Conservation (phyloP, 2,113 vertebrate species). For the Tachycineta bicolor region DNA sequence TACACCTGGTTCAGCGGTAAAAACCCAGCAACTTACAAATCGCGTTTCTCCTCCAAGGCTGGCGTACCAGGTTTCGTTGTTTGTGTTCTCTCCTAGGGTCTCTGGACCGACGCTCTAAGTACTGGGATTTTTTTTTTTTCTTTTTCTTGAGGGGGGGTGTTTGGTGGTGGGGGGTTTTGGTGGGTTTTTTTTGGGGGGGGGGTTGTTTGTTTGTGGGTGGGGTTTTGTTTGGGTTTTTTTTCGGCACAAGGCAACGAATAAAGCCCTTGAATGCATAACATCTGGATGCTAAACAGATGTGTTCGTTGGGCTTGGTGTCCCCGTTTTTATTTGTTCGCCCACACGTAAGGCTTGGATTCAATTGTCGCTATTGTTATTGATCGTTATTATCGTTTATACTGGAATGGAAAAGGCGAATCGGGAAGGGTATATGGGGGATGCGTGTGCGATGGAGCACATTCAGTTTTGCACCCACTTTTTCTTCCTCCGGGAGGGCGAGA, state of each 20-base stretch:
- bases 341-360: not conserved
- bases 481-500: not conserved
- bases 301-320: not conserved
- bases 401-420: not conserved
- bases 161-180: too few species aligned
- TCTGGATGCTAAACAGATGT: constrained; percentile 21
- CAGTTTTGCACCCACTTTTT: not conserved
- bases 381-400: constrained; percentile 21
- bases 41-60: constrained; percentile 38
- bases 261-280: constrained; percentile 31
- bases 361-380: not conserved
- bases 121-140: not conserved
- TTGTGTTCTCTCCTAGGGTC: constrained; percentile 10
- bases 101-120: not conserved
- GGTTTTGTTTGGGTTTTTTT: not conserved
- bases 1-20: constrained; percentile 53
- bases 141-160: not conserved
- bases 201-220: not conserved
- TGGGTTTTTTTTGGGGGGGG: too few species aligned
- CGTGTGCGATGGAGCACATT: not conserved
- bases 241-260: not conserved
- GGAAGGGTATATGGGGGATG: not conserved
- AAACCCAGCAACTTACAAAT: not conserved
- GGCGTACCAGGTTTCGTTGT: not conserved
- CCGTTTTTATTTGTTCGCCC: not conserved